Evolutionary conservation across 2,797 vertebrate genomes (phyloP), one percentile per base, ranked within the genome.

Genomic region (Aythya fuligula): DNA sequence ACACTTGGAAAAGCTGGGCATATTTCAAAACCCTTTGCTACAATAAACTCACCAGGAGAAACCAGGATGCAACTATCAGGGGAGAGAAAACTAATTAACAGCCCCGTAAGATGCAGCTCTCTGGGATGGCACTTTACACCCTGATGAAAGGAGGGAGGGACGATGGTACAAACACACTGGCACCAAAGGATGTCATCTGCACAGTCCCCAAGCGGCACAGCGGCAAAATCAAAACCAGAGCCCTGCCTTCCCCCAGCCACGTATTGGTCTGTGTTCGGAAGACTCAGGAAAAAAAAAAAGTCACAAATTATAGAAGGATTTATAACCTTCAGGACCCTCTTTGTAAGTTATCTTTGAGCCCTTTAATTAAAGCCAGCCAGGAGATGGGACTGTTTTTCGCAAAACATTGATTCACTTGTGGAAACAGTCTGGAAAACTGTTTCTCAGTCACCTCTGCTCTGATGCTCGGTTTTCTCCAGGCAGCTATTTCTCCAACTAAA

Each of bases 371-470:
- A 85, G 39, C 21, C 45, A 93, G 81, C 41, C 69, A 93, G 75
- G 65, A 87, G 72, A 69, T 83, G 54, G 65, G 75, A 94, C 85
- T 58, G 61, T 51, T 89, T 89, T 85, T 78, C 74, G 77, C 61
- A 73, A 92, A 93, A 94, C 81, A 92, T 41, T 71, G 86, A 76
- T 93, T 96, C 89, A 71, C 34, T 89, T 74, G 87, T 74, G 72
- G 89, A 93, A 94, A 80, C 65, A 83, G 84, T 45, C 65, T 89
- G 84, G 84, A 89, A 96, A 94, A 83, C 18, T 25, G 72, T 91
- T 93, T 87, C 92, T 72, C 81, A 51, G 15, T 72, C 92, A 51
- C 39, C 72, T 85, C 65, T 1, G 6, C 61, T 80, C 67, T 43
- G 39, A 81, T 41, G 72, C 81, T 89, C 8, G 2, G 45, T 85